Base-by-base conservation (phyloP, 2,888 invertebrate genomes). In the Bimastos eiseni region DNA sequence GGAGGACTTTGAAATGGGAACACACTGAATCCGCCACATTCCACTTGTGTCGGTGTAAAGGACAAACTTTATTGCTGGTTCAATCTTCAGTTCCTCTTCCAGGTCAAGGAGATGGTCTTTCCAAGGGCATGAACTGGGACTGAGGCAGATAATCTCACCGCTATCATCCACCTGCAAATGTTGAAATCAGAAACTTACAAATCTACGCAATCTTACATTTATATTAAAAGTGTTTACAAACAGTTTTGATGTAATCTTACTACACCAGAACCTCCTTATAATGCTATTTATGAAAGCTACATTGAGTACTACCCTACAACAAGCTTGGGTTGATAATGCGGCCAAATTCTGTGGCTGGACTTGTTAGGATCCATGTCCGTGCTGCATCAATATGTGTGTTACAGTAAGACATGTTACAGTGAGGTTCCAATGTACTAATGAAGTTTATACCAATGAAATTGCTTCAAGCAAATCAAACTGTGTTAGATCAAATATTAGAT, bases 31-130 rank as follows among this genome's bases (percentile, higher is more conserved):
- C 93, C 98, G 96, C 97, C 98, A 99, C 0, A 96, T 96, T 3
- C 94, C 94, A 90, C 93, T 94, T 88, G 95, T 95, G 93, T 97
- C 97, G 0, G 96, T 95, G 94, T 97, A 98, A 33, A 95, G 92
- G 8, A 95, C 94, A 93, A 94, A 95, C 91, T 95, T 94, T 36
- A 95, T 93, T 88, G 96, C 94, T 13, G 96, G 96, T 11, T 96
- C 95, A 5, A 94, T 91, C 5, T 92, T 96, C 93, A 97, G 94
- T 94, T 97, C 97, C 91, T 96, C 96, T 95, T 99, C 99, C 90
- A 99, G 94, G 88, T 96, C 96, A 93, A 97, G 97, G 89, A 99
- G 96, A 95, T 99, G 98, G 91, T 97, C 97, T 94, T 98, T 98
- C 98, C 98, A 99, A 0, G 99, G 98, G 93, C 97, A 97, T 8